These are phyloP conservation scores for Rotaria sp. DNA, from an alignment of 2,888 invertebrate species.

Conservation along the genomic window DNA sequence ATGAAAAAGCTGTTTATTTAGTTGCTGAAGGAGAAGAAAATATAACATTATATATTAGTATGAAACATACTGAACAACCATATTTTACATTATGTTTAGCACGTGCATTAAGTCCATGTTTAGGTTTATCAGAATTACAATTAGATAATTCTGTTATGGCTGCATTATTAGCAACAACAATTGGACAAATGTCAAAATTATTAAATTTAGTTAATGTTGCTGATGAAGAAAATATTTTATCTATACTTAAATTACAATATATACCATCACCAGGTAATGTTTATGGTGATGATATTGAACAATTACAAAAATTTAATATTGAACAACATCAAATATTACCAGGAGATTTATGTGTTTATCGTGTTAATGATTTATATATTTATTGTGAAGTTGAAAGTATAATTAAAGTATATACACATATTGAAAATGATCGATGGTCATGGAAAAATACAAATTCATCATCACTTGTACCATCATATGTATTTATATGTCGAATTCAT, in stretches of 20 bases:
- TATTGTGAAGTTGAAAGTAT: constrained; percentile 38
- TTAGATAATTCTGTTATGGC: constrained; percentile 36
- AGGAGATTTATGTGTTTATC: constrained; percentile 39
- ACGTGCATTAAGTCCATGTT: constrained; percentile 32
- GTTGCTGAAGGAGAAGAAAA: constrained; percentile 34
- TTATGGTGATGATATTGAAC: constrained; percentile 40
- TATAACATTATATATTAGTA: constrained; percentile 35
- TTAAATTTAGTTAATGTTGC: constrained; percentile 38
- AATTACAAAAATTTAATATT: constrained; percentile 31
- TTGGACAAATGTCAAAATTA: constrained; percentile 36
- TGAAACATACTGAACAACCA: constrained; percentile 40
- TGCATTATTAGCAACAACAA: constrained; percentile 35
- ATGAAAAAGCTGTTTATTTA: constrained; percentile 40
- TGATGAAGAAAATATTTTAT: constrained; percentile 40
- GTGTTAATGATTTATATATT: constrained; percentile 31
- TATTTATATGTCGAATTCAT: constrained; percentile 22
- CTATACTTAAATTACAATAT: constrained; percentile 39
- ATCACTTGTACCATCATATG: background rate
- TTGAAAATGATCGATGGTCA: background rate
- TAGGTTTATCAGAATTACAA: constrained; percentile 32
- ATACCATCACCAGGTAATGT: constrained; percentile 38
- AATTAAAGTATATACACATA: background rate
- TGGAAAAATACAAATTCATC: background rate
- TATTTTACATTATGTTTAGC: constrained; percentile 40
- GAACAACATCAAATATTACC: constrained; percentile 35